Conservation (phyloP, 2,113 vertebrate species). For the Nibea coibor region DNA sequence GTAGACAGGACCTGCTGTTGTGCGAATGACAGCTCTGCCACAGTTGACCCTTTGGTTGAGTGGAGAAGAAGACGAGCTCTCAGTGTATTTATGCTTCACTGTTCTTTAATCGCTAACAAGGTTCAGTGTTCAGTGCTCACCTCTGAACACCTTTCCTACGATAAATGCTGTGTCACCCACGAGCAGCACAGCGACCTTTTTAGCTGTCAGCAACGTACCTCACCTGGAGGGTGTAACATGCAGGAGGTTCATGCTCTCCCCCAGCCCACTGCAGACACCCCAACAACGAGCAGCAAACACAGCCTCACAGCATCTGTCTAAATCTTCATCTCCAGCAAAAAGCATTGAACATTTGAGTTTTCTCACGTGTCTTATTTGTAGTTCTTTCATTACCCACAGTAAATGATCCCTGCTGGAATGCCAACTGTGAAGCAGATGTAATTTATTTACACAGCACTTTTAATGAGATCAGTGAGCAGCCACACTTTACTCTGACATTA, state of each 20-base stretch:
- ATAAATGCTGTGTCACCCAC: too few relatives aligned
- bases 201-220: neutral
- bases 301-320: too few relatives aligned
- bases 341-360: neutral
- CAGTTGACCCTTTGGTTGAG: too few relatives aligned
- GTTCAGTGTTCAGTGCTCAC: too few relatives aligned
- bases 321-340: neutral
- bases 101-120: too few relatives aligned
- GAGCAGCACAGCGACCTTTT: too few relatives aligned
- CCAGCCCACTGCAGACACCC: neutral
- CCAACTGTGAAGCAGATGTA: neutral
- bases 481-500: constrained; percentile 10
- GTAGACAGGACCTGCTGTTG: too few relatives aligned
- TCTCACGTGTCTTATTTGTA: neutral
- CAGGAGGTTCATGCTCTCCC: neutral
- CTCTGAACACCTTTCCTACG: too few relatives aligned
- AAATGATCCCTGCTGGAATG: neutral
- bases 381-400: neutral
- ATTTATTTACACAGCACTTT: neutral
- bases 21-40: too few relatives aligned
- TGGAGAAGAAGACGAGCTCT: too few relatives aligned
- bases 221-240: neutral
- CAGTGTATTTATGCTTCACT: too few relatives aligned
- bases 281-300: neutral
- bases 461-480: neutral